Evolutionary conservation across 64 coral and sea anemone species (phyloP).

Genomic region (Platygyra sinensis): DNA sequence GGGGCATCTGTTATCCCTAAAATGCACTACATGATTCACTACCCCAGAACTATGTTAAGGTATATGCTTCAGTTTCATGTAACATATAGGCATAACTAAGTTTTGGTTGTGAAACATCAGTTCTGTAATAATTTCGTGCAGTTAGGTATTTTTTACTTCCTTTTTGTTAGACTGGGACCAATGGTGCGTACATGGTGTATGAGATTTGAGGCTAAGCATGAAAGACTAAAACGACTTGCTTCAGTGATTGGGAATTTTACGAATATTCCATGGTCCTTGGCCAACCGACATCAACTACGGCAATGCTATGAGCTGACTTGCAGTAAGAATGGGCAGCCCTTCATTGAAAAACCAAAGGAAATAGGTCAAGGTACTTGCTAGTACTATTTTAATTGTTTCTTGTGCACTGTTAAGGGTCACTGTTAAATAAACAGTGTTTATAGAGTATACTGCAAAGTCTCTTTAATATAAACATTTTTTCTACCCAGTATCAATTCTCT

Average conservation of each 20-base stretch:
- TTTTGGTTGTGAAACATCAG: too few relatives aligned
- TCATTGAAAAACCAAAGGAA: background rate
- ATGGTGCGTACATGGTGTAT: constrained; percentile 65
- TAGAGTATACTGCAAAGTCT: background rate
- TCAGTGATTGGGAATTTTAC: background rate
- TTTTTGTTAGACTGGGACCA: constrained; percentile 61
- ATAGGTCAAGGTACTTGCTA: background rate
- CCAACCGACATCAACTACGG: background rate
- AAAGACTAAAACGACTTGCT: background rate
- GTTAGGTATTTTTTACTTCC: background rate
- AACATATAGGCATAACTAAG: too few relatives aligned
- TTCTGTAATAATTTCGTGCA: too few relatives aligned
- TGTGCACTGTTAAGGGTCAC: background rate
- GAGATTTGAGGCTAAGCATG: constrained; percentile 71
- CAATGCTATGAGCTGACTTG: background rate
- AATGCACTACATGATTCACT: constrained; percentile 87
- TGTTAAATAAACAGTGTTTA: background rate
- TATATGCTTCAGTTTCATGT: background rate
- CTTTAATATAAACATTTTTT: too few relatives aligned
- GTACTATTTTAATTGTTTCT: background rate
- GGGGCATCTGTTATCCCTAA: constrained; percentile 66
- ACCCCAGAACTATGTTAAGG: constrained; percentile 69
- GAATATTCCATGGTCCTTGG: background rate
- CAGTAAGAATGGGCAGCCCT: too few relatives aligned
- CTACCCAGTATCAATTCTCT: too few relatives aligned